phyloP scores from a whole-genome alignment of 2,888 invertebrate genomes.

The Micoletzkya japonica region DNA sequence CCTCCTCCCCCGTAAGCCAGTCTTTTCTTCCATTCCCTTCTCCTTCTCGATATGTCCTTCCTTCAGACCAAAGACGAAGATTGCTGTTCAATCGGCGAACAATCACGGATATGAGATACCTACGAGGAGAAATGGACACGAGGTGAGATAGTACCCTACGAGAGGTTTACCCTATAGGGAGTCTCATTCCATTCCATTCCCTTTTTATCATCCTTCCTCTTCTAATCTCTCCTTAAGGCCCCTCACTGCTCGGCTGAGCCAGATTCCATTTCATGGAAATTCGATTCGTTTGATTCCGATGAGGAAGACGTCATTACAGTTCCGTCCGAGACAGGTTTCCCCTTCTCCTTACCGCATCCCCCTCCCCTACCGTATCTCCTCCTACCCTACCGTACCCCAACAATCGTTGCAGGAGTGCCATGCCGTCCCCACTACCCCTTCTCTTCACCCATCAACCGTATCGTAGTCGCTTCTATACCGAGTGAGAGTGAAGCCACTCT shows the following conservation, averaged over 20 bases:
- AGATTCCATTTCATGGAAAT: slow-evolving; percentile 33
- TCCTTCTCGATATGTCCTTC: not conserved
- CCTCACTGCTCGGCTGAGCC: slow-evolving; percentile 12
- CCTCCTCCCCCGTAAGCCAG: slow-evolving; percentile 22
- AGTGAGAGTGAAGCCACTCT: slow-evolving; percentile 16
- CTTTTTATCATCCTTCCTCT: not conserved
- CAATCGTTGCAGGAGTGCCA: slow-evolving; percentile 35
- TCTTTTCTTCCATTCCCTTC: not conserved
- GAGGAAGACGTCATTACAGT: slow-evolving; percentile 13
- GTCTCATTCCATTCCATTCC: not conserved
- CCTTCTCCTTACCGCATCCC: not conserved
- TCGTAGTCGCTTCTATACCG: slow-evolving; percentile 33
- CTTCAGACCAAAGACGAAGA: slow-evolving; percentile 20
- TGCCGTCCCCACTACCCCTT: slow-evolving; percentile 43
- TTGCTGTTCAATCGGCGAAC: slow-evolving; percentile 20
- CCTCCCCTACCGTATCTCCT: slow-evolving; percentile 1
- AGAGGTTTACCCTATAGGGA: not conserved
- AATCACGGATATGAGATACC: slow-evolving; percentile 26
- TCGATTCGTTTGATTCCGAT: slow-evolving; percentile 35
- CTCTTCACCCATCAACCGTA: slow-evolving; percentile 46
- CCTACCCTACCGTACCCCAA: not conserved
- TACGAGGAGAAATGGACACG: not conserved
- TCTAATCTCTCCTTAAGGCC: not conserved
- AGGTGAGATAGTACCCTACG: slow-evolving; percentile 1
- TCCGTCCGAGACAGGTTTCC: slow-evolving; percentile 21